phyloP scores from a whole-genome alignment of 2,113 vertebrate species.

The Oceanites oceanicus region DNA sequence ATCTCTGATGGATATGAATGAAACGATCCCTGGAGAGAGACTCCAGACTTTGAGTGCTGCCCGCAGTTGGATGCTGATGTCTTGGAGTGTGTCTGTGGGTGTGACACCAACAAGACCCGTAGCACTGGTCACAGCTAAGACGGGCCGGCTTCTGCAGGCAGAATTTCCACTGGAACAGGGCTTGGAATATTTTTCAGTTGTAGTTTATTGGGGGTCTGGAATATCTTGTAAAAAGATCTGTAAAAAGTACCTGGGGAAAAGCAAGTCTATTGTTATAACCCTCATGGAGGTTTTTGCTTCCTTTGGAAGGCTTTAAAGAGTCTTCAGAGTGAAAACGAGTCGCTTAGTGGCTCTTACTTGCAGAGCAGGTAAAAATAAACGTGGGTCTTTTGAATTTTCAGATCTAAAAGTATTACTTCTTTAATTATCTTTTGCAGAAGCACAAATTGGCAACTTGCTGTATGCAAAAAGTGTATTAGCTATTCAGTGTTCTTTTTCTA shows the following conservation, averaged over 20 bases:
- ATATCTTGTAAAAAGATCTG: background rate
- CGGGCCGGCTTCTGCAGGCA: background rate
- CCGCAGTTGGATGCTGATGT: fast-evolving
- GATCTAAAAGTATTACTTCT: background rate
- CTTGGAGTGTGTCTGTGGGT: background rate
- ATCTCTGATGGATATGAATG: background rate
- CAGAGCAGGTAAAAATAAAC: background rate
- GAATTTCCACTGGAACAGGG: background rate
- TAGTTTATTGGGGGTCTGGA: background rate
- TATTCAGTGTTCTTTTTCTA: background rate
- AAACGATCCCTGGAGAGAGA: background rate
- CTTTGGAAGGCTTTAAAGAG: background rate
- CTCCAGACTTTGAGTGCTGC: background rate
- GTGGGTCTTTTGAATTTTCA: background rate
- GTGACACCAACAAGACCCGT: fast-evolving
- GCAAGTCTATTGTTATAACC: background rate
- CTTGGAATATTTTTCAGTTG: background rate
- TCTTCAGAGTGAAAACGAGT: background rate
- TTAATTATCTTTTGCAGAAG: background rate
- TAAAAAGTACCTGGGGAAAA: background rate
- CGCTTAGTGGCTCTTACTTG: background rate
- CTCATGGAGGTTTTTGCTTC: background rate
- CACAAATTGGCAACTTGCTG: background rate
- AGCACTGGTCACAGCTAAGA: background rate
- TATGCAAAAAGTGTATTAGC: background rate